phyloP scores from a whole-genome alignment of 1,140 invertebrate species.

The Cecropterus lyciades region DNA sequence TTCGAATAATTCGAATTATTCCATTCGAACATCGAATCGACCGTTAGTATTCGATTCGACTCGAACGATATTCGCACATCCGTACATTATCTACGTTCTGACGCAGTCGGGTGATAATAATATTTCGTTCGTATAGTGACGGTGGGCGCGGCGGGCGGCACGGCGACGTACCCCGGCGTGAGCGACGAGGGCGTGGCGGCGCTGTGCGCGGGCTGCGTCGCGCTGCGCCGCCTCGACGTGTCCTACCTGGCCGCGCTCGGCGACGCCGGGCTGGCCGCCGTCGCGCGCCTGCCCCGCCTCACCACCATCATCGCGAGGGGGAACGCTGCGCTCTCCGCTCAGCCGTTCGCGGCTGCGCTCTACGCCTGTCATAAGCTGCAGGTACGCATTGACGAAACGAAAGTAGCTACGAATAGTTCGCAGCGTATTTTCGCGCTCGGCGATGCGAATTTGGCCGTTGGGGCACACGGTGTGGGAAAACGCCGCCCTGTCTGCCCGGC shows the following conservation, averaged over 20 bases:
- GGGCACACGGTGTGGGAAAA: too few species aligned
- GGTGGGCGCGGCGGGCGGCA: not conserved
- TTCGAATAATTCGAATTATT: too few species aligned
- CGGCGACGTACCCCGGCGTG: constrained; percentile 47
- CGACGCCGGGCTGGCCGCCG: constrained; percentile 48
- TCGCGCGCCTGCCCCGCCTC: constrained; percentile 44
- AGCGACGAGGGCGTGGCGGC: constrained; percentile 60
- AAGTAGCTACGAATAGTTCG: too few species aligned
- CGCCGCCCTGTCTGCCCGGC: too few species aligned
- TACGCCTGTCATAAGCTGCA: constrained; percentile 45
- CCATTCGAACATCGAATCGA: too few species aligned
- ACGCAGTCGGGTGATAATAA: too few species aligned
- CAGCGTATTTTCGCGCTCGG: too few species aligned
- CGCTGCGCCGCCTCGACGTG: constrained; percentile 53
- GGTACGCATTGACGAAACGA: constrained; percentile 41
- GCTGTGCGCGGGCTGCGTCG: constrained; percentile 48
- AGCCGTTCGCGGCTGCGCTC: constrained; percentile 44
- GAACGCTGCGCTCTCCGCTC: constrained; percentile 50
- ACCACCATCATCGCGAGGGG: constrained; percentile 48
- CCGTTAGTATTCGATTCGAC: too few species aligned
- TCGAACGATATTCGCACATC: too few species aligned
- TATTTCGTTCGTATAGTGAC: too few species aligned
- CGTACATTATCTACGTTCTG: too few species aligned
- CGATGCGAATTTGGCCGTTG: too few species aligned
- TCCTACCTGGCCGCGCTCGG: constrained; percentile 60